Conservation (phyloP, 2,888 invertebrate genomes). For the Heliconius aoede region DNA sequence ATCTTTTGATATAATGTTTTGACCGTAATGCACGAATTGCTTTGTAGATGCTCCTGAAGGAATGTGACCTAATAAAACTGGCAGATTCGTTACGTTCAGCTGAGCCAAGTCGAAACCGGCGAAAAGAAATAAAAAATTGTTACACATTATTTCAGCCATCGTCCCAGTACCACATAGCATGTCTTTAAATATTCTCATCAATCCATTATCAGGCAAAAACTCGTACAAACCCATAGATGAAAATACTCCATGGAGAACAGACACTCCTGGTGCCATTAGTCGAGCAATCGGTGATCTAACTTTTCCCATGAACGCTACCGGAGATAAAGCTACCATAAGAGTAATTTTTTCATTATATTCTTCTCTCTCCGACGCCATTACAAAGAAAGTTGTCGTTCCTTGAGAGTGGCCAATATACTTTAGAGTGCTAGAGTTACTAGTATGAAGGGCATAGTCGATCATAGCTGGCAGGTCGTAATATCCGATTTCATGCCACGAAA, state of each 20-base stretch:
- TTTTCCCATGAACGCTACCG: constrained; percentile 80
- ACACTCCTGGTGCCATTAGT: constrained; percentile 59
- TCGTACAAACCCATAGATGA: constrained; percentile 82
- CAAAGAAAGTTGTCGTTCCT: constrained; percentile 85
- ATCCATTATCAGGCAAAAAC: constrained; percentile 84
- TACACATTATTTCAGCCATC: constrained; percentile 80
- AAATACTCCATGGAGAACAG: constrained; percentile 55
- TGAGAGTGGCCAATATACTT: constrained; percentile 89
- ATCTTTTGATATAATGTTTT: constrained; percentile 65
- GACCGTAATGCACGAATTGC: constrained; percentile 82
- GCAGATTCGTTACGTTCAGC: constrained; percentile 83
- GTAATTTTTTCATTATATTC: constrained; percentile 83
- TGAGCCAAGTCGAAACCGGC: constrained; percentile 83
- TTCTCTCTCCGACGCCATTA: constrained; percentile 79
- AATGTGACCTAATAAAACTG: constrained; percentile 79
- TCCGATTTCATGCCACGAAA: constrained; percentile 93
- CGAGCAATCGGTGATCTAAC: constrained; percentile 65
- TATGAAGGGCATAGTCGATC: constrained; percentile 86
- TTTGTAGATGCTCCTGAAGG: constrained; percentile 83
- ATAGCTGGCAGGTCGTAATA: constrained; percentile 90
- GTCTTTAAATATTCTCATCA: constrained; percentile 74
- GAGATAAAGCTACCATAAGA: constrained; percentile 83
- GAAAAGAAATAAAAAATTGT: constrained; percentile 83
- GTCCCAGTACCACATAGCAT: constrained; percentile 72
- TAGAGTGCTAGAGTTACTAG: constrained; percentile 80